Conservation (phyloP, 1,140 invertebrate genomes). For the Drosophila lacteicornis region DNA sequence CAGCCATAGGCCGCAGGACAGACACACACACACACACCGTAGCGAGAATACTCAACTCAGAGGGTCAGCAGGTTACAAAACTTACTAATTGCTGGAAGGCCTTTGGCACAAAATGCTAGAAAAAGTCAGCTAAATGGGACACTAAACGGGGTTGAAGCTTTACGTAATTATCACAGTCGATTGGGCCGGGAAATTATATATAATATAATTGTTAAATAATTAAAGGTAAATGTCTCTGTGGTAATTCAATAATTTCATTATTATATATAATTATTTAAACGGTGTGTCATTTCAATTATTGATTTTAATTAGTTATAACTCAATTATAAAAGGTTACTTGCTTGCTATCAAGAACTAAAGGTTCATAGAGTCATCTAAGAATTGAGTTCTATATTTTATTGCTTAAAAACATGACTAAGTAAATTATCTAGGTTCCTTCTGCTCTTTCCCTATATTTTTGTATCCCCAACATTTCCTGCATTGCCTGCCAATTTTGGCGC, state of each 20-base stretch:
- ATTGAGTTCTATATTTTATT: background rate
- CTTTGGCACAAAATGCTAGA: conserved; percentile 46
- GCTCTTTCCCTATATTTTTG: background rate
- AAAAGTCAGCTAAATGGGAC: conserved; percentile 45
- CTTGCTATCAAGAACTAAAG: too few relatives aligned
- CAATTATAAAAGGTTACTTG: too few relatives aligned
- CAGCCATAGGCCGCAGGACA: conserved; percentile 45
- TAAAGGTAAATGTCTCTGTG: background rate
- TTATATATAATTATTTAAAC: background rate
- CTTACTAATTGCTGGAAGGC: conserved; percentile 54
- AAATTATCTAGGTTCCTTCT: background rate
- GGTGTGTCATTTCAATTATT: background rate
- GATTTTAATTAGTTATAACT: background rate
- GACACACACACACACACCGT: conserved; percentile 18
- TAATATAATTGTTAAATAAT: conserved; percentile 10
- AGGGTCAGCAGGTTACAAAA: conserved; percentile 78
- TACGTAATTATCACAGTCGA: background rate
- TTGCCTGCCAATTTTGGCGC: conserved; percentile 25
- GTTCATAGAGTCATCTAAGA: too few relatives aligned
- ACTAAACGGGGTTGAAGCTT: conserved; percentile 20
- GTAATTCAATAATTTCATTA: background rate
- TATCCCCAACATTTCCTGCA: conserved; percentile 37
- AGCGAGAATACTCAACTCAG: conserved; percentile 48
- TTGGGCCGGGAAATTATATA: background rate
- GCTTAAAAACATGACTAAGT: background rate